A percentile compares a stretch with the other conserved stretches of the same genome.
phyloP scores from a whole-genome alignment of 2,888 invertebrate genomes.

The Portevinia maculata region DNA sequence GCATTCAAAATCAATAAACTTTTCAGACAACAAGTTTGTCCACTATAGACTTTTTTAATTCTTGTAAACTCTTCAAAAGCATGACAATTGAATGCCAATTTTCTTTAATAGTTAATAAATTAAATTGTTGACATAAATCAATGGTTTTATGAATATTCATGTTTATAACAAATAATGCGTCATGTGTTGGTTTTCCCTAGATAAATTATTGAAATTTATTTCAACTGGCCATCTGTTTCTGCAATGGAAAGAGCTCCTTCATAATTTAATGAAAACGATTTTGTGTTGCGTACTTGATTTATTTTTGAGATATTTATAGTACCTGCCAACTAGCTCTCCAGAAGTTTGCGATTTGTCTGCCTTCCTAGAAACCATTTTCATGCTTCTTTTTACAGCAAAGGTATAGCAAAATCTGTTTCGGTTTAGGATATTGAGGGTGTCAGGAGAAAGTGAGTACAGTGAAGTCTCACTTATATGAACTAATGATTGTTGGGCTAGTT shows the following conservation, averaged over 20 bases:
- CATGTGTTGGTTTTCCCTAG: conserved; percentile 6
- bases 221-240: neutral
- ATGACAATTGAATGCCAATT: conserved; percentile 3
- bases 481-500: too few species aligned
- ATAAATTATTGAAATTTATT: neutral
- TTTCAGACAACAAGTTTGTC: too few species aligned
- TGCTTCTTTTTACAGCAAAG: too few species aligned
- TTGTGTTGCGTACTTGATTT: conserved; percentile 5
- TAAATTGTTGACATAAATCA: conserved; percentile 12
- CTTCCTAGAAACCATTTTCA: too few species aligned
- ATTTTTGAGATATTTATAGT: neutral
- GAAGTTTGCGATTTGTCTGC: neutral
- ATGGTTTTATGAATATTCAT: neutral
- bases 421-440: too few species aligned
- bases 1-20: too few species aligned
- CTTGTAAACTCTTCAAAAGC: neutral
- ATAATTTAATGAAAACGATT: conserved; percentile 1
- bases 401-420: too few species aligned
- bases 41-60: conserved; percentile 24
- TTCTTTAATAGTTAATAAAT: conserved; percentile 10
- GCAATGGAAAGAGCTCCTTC: neutral
- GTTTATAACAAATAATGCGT: conserved; percentile 5
- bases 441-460: too few species aligned
- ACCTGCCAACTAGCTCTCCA: neutral
- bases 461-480: too few species aligned